Conservation (phyloP, 1,140 invertebrate genomes). For the Tigriopus japonicus region DNA sequence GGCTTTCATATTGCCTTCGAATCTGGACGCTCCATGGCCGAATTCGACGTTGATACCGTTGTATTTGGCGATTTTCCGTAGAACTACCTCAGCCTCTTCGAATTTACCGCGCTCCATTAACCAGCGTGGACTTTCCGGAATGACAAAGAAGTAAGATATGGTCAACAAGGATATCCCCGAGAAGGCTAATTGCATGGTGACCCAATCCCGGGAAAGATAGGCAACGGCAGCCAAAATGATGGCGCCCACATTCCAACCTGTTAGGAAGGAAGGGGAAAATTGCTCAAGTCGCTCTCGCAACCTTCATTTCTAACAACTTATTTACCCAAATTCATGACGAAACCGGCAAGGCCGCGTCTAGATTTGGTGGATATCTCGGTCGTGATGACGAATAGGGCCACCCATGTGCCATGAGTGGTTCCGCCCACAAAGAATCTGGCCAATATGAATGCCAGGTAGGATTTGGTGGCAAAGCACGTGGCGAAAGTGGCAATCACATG, state of each 20-base stretch:
- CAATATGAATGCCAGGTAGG: not conserved
- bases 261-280: no score
- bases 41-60: not conserved
- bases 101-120: not conserved
- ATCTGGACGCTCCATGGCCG: not conserved
- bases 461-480: not conserved
- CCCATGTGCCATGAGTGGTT: not conserved
- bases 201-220: not conserved
- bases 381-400: not conserved
- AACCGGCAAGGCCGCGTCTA: not conserved
- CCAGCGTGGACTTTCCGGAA: not conserved
- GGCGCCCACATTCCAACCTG: not conserved
- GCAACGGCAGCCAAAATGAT: not conserved
- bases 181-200: not conserved
- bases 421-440: not conserved
- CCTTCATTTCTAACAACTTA: no score
- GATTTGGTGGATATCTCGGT: not conserved
- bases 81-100: not conserved
- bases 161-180: not conserved
- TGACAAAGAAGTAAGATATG: not conserved
- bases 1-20: not conserved
- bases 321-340: not conserved
- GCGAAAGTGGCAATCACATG: not conserved
- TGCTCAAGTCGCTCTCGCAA: no score
- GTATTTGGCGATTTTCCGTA: not conserved